Base-by-base conservation (phyloP, 2,797 vertebrate species). In the Pipistrellus pygmaeus region DNA sequence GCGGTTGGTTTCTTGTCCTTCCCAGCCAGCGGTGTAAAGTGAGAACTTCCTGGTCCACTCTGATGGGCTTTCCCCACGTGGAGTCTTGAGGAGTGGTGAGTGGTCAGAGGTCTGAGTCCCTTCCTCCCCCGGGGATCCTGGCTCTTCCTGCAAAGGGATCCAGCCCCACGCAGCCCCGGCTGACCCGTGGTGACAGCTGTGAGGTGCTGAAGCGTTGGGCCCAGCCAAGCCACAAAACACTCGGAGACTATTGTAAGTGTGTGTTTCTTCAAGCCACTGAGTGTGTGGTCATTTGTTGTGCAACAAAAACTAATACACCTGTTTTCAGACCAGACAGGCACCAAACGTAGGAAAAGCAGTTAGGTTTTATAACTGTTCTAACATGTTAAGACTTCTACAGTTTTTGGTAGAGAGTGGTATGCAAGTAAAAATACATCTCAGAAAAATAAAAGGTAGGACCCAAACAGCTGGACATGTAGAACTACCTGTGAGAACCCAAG, bases 31-130 rank as follows among this genome's bases (percentile, higher is more conserved):
- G 46, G 14, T 11, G 14, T 23, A 2, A 9, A 55, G 15, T 10
- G 35, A 46, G 80, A 41, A 25, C 9, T 5, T 46, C 27, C 1
- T 1, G 1, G 75, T 46, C 57, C 69, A 38, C 17, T 35, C 13
- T 8, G 60, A 13, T 1, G 38, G 44, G 14, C 8, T 71, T 69
- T 80, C 46, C 51, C 30, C n/a, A 60, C 27, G 10, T 32, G 2
- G 15, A 0, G 11, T n/a, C 53, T 60, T 9, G 15, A 77, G n/a
- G n/a, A 80, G 18, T 23, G 0, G 2, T 6, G 64, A 0, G 2
- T 6, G 64, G 25, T 1, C 8, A 13, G 15, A 18, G 15, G 2
- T 7, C 48, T 48, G 18, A 18, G 41, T 18, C n/a, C 18, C 83
- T 27, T 84, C 35, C 72, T 15, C 66, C 23, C 25, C 25, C 13